Conservation (phyloP, 37 sponge, comb jelly and placozoan species). For the Lycopodina hypogea region DNA sequence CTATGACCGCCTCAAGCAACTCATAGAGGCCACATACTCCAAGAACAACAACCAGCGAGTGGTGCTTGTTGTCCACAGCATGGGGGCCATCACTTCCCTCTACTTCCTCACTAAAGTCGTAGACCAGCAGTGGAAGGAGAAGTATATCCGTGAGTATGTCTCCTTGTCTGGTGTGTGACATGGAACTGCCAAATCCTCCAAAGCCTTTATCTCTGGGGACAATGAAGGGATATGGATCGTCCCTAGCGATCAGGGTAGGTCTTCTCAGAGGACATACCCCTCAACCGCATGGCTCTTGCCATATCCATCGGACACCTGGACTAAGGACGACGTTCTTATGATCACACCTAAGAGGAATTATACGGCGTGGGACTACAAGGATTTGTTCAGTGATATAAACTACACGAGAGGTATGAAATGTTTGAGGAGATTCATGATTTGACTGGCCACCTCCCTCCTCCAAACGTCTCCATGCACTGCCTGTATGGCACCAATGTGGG, state of each 20-base stretch:
- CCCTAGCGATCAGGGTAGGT: slow-evolving; percentile 28
- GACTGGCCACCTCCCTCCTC: slow-evolving; percentile 48
- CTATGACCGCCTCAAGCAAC: slow-evolving; percentile 57
- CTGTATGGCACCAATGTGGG: slow-evolving; percentile 47
- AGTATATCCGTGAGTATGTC: slow-evolving; percentile 73
- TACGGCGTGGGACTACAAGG: slow-evolving; percentile 74
- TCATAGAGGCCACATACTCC: slow-evolving; percentile 84
- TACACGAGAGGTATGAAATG: slow-evolving; percentile 66
- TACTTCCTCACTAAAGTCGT: slow-evolving; percentile 85
- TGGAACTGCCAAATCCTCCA: slow-evolving; percentile 66
- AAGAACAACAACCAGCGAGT: slow-evolving; percentile 65
- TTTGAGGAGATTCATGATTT: slow-evolving; percentile 44
- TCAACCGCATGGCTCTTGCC: slow-evolving; percentile 69
- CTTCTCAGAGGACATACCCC: slow-evolving; percentile 48
- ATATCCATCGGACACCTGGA: slow-evolving; percentile 64
- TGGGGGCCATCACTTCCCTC: slow-evolving; percentile 77
- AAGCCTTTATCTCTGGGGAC: slow-evolving; percentile 69
- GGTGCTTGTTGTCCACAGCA: slow-evolving; percentile 84
- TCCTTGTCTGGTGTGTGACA: slow-evolving; percentile 87
- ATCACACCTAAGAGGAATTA: slow-evolving; percentile 63
- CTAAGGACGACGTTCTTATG: slow-evolving; percentile 35
- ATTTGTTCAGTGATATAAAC: slow-evolving; percentile 56
- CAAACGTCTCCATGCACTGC: slow-evolving; percentile 77
- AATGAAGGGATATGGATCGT: slow-evolving; percentile 65
- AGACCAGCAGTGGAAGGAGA: slow-evolving; percentile 86